phyloP scores from a whole-genome alignment of 1,140 invertebrate genomes.

The Onthophagus taurus region DNA sequence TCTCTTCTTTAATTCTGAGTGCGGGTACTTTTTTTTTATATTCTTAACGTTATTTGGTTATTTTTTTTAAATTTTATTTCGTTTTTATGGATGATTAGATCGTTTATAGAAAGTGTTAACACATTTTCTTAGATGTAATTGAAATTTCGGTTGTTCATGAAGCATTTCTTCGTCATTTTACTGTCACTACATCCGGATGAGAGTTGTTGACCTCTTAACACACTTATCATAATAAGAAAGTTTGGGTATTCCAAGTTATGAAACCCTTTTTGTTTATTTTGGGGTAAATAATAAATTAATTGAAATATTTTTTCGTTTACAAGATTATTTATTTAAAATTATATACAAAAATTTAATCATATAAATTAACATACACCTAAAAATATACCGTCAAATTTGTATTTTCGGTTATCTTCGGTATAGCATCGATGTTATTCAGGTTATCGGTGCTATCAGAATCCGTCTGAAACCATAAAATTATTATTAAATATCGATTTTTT shows the following conservation, averaged over 20 bases:
- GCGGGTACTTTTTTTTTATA: not conserved
- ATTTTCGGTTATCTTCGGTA: constrained; percentile 30
- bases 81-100: too few species aligned
- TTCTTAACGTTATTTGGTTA: not conserved
- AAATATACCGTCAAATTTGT: constrained; percentile 37
- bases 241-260: not conserved
- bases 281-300: not conserved
- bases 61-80: not conserved
- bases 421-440: constrained; percentile 29
- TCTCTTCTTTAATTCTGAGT: not conserved
- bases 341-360: constrained; percentile 7
- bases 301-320: not conserved
- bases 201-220: not conserved
- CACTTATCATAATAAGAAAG: not conserved
- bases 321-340: constrained; percentile 4
- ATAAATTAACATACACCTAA: constrained; percentile 15
- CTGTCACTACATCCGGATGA: not conserved
- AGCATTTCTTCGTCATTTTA: not conserved
- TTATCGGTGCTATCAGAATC: constrained; percentile 33
- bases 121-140: too few species aligned
- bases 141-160: too few species aligned
- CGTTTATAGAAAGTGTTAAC: too few species aligned
- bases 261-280: not conserved
- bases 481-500: not conserved
- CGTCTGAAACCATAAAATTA: constrained; percentile 27